phyloP scores from a whole-genome alignment of 2,888 invertebrate species.

The Parnassius apollo region DNA sequence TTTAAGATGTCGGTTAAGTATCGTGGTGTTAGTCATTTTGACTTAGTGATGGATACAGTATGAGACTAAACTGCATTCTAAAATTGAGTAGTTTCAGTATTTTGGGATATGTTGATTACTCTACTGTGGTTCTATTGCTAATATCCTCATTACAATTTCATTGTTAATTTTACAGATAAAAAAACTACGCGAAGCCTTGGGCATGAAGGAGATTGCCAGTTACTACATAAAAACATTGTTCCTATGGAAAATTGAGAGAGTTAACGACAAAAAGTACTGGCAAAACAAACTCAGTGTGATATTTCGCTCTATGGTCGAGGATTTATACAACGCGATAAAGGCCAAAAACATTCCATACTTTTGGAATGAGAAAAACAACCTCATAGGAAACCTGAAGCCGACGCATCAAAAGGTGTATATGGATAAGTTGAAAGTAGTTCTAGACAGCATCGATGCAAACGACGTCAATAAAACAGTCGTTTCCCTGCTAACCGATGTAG shows the following conservation, averaged over 20 bases:
- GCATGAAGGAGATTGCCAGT: conserved; percentile 72
- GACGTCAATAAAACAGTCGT: conserved; percentile 50
- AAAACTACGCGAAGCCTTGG: conserved; percentile 72
- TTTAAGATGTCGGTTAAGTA: no score
- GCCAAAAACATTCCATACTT: conserved; percentile 58
- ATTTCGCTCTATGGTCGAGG: conserved; percentile 58
- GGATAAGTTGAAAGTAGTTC: conserved; percentile 56
- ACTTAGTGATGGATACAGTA: no score
- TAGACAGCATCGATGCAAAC: conserved; percentile 56
- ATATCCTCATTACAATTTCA: no score
- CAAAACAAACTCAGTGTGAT: conserved; percentile 51
- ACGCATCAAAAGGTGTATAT: conserved; percentile 50
- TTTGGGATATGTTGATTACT: no score
- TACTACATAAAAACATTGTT: conserved; percentile 82
- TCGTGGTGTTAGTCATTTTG: no score
- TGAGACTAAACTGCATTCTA: no score
- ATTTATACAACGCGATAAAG: conserved; percentile 49
- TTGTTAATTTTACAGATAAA: conserved; percentile 53
- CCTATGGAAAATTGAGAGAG: conserved; percentile 59
- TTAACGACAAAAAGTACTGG: conserved; percentile 59
- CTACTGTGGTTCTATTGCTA: no score
- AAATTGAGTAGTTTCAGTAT: no score
- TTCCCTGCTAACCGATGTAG: conserved; percentile 49
- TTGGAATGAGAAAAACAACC: conserved; percentile 61
- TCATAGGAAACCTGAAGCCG: conserved; percentile 55